Percentiles rank a stretch among this genome's conserved stretches.
Evolutionary conservation across 2,797 vertebrate species (phyloP).

Genomic region (Trachops cirrhosus): DNA sequence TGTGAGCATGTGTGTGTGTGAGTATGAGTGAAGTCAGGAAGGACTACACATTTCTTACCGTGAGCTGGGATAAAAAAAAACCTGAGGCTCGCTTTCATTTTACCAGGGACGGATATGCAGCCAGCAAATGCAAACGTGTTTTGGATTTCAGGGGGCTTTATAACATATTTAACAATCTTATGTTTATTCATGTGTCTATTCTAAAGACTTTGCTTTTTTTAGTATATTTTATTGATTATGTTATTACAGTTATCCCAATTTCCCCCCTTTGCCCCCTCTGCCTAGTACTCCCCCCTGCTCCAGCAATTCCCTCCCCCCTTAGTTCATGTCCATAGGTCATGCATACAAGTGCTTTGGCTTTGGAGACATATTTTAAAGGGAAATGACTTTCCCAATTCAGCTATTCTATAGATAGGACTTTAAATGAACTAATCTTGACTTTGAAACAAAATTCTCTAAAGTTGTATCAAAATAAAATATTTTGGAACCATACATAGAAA

Average conservation of each 20-base stretch:
- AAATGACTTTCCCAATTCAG: not conserved
- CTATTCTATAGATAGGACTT: not conserved
- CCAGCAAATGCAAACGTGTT: not conserved
- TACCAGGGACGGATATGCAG: not conserved
- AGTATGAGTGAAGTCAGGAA: not conserved
- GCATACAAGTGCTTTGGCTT: too few species aligned
- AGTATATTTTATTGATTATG: too few species aligned
- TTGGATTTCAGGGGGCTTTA: not conserved
- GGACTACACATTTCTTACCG: not conserved
- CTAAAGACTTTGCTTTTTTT: too few species aligned
- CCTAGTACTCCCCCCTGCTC: too few species aligned
- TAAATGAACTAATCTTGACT: not conserved
- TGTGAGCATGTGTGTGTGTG: not conserved
- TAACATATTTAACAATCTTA: conserved; percentile 3
- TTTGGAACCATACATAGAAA: not conserved
- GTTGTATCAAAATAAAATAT: not conserved
- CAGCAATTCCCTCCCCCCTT: too few species aligned
- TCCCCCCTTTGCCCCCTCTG: too few species aligned
- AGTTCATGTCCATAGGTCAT: too few species aligned
- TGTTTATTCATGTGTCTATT: not conserved
- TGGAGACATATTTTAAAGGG: not conserved
- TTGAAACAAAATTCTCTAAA: not conserved
- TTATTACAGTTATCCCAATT: too few species aligned
- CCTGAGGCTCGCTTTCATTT: not conserved
- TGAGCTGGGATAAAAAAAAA: not conserved